Base-by-base conservation (phyloP, 1,140 invertebrate genomes). In the Stegodyphus mimosarum region DNA sequence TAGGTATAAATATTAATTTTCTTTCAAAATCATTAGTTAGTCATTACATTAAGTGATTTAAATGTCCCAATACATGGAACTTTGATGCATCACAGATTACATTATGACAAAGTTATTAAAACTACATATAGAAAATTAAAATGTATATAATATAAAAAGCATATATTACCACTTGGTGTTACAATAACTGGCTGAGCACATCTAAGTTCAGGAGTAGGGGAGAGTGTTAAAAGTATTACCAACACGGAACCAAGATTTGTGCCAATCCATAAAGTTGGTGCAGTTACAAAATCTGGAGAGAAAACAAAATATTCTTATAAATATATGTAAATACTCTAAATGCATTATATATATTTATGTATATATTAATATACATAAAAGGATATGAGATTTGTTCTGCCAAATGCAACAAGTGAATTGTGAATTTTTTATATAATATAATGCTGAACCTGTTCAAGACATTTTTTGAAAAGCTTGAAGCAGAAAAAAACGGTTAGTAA, bases 211-310 rank as follows among this genome's bases (percentile, higher is more conserved):
- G 95, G 94, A 85, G 93, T 91, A 87, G 95, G 93, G 83, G 97
- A 96, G 88, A 97, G 93, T 90, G 93, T 95, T 88, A 98, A 94
- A 90, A 95, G 94, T 90, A 99, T 94, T 73, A 96, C 96, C 89
- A 99, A 93, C 89, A 99, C 95, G 70, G 97, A 98, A 88, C 98
- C 98, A 88, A 97, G 92, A 91, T 96, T 98, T 83, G 97, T 99
- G 88, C 97, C 97, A 88, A 98, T 95, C 97, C 97, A 99, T 87
- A 99, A 91, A 88, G 96, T 98, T 87, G 97, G 81, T 13, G 81
- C 50, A 33, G 81, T 84, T n/a, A 76, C 18, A 76, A 84, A 75
- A 76, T 86, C 71, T 80, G 83, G 33, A 70, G 51, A n/a, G 49
- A 60, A 67, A 60, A 70, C 6, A 15, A 76, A 49, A 63, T 78